Evolutionary conservation across 2,797 vertebrate species (phyloP).

Genomic region (Falco columbarius): DNA sequence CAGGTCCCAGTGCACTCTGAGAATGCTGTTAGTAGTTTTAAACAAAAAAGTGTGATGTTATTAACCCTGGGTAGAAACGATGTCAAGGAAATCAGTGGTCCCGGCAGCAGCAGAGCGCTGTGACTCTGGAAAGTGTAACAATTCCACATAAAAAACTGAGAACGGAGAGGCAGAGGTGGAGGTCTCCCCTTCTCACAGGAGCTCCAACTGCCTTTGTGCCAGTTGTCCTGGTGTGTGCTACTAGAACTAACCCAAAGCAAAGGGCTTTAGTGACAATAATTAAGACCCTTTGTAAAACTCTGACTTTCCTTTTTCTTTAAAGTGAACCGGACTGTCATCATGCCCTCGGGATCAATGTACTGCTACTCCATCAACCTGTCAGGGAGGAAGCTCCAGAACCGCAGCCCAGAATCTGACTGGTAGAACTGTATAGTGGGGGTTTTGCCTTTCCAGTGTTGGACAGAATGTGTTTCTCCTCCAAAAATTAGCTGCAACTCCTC

Average conservation of each 20-base stretch:
- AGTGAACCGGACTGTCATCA: background rate
- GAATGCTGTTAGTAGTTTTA: background rate
- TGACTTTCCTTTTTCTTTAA: background rate
- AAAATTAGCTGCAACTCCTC: background rate
- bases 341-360: background rate
- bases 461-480: background rate
- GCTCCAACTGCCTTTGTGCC: background rate
- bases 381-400: background rate
- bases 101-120: background rate
- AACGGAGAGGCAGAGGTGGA: constrained; percentile 4
- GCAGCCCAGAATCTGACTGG: background rate
- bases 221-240: background rate
- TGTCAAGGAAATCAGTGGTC: background rate
- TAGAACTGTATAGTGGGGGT: background rate
- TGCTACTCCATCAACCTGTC: background rate
- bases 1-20: background rate
- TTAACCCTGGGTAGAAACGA: background rate
- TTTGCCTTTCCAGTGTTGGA: background rate
- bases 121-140: background rate
- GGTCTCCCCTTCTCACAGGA: background rate
- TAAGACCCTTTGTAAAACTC: background rate
- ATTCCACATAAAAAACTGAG: background rate
- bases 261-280: background rate
- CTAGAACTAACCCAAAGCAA: background rate
- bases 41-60: background rate